A percentile compares a stretch with the other conserved stretches of the same genome.
phyloP scores from a whole-genome alignment of 1,140 invertebrate species.

The Diorhabda carinulata region DNA sequence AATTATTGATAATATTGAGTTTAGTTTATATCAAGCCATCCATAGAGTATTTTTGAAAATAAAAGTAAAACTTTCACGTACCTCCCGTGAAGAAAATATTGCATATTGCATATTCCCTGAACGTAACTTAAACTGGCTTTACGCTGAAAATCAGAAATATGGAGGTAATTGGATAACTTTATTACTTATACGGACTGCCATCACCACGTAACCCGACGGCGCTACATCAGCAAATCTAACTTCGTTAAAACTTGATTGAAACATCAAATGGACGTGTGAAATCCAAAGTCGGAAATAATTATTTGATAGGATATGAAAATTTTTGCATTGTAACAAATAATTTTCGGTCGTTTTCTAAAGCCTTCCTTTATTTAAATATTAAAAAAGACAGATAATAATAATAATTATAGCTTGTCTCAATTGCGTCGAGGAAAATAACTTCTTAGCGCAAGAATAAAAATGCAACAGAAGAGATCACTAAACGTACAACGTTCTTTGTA shows the following conservation, averaged over 20 bases:
- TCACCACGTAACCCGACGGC: neutral
- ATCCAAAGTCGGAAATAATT: neutral
- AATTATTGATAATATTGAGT: no score
- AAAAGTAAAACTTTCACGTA: no score
- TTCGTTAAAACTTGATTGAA: slow-evolving; percentile 1
- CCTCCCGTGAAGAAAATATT: neutral
- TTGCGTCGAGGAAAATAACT: no score
- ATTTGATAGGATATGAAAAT: neutral
- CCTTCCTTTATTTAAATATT: no score
- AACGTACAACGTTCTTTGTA: no score
- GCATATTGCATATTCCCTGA: neutral
- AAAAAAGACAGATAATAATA: no score
- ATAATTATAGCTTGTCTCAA: no score
- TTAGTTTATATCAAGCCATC: no score
- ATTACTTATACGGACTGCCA: neutral
- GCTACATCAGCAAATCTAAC: neutral
- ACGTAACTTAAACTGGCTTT: neutral
- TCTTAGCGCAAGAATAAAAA: no score
- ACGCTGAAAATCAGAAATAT: slow-evolving; percentile 1
- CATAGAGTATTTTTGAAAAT: no score
- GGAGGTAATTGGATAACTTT: slow-evolving; percentile 1
- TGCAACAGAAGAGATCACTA: no score
- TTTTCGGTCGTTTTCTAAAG: no score
- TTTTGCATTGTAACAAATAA: neutral
- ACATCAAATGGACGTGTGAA: neutral